phyloP scores from a whole-genome alignment of 2,888 invertebrate genomes.

The Drosophila emarginata region DNA sequence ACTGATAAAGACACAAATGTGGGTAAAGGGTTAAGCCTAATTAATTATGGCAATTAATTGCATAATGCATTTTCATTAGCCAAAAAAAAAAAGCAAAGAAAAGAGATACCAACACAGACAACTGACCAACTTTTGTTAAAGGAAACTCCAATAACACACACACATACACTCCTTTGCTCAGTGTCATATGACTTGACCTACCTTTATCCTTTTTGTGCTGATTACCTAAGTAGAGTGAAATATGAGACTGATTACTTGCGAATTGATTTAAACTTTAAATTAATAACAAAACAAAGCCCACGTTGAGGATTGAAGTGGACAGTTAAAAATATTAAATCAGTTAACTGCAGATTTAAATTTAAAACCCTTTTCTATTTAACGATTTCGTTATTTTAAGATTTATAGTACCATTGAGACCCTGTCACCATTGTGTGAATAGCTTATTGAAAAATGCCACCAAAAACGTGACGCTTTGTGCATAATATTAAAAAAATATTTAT shows the following conservation, averaged over 20 bases:
- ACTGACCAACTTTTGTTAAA: conserved; percentile 34
- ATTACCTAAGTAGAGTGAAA: conserved; percentile 49
- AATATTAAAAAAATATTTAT: conserved; percentile 58
- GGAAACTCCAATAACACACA: neutral
- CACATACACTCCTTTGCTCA: neutral
- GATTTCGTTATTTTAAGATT: neutral
- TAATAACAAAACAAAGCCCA: conserved; percentile 23
- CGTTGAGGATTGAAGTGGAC: too few species aligned
- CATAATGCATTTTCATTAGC: conserved; percentile 39
- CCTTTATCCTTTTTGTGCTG: conserved; percentile 14
- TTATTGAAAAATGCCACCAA: conserved; percentile 38
- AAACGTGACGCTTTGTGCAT: conserved; percentile 48
- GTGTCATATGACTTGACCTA: conserved; percentile 8
- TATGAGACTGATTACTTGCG: conserved; percentile 58
- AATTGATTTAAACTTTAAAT: conserved; percentile 19
- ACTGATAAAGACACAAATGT: conserved; percentile 42
- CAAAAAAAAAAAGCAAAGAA: conserved; percentile 12
- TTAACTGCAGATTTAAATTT: neutral
- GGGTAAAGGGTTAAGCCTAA: conserved; percentile 41
- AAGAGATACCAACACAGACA: conserved; percentile 13
- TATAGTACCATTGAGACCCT: neutral
- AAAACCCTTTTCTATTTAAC: neutral
- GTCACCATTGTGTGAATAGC: conserved; percentile 27
- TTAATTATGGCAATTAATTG: conserved; percentile 61
- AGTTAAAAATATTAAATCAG: neutral